A percentile compares a stretch with the other conserved stretches of the same genome.
Evolutionary conservation across 1,140 invertebrate genomes (phyloP).

Genomic region (Fopius arisanus): DNA sequence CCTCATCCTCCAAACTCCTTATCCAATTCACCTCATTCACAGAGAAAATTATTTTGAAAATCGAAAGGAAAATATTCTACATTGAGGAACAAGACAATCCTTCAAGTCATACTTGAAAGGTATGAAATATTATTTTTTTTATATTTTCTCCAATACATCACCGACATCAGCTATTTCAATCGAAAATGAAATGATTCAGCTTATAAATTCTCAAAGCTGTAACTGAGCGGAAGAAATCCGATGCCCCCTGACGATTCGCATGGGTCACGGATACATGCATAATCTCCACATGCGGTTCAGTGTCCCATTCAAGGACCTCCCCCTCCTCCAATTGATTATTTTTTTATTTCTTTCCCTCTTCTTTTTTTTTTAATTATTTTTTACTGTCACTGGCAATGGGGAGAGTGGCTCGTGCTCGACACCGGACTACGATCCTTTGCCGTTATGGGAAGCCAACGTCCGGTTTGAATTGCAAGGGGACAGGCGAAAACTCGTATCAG

Average conservation of each 20-base stretch:
- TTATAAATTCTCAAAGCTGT: slow-evolving; percentile 16
- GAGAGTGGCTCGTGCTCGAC: slow-evolving; percentile 16
- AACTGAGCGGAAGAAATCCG: slow-evolving; percentile 22
- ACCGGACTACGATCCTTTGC: slow-evolving; percentile 29
- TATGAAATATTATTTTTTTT: background rate
- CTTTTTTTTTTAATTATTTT: background rate
- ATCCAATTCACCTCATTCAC: too few species aligned
- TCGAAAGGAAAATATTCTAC: too few species aligned
- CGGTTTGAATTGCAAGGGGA: slow-evolving; percentile 17
- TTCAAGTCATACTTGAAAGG: too few species aligned
- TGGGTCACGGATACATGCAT: slow-evolving; percentile 3
- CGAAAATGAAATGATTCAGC: background rate
- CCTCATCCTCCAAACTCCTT: too few species aligned
- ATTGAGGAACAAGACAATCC: too few species aligned
- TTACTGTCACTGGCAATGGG: background rate
- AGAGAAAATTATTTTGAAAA: too few species aligned
- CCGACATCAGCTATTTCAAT: background rate
- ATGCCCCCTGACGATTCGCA: background rate
- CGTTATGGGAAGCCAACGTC: slow-evolving; percentile 34
- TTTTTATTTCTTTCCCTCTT: too few species aligned
- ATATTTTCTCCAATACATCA: too few species aligned
- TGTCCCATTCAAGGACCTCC: slow-evolving; percentile 38
- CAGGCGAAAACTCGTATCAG: background rate
- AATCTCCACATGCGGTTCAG: slow-evolving; percentile 21
- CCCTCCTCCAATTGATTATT: slow-evolving; percentile 15